Conservation (phyloP, 2,113 vertebrate species). For the Isurus oxyrinchus region DNA sequence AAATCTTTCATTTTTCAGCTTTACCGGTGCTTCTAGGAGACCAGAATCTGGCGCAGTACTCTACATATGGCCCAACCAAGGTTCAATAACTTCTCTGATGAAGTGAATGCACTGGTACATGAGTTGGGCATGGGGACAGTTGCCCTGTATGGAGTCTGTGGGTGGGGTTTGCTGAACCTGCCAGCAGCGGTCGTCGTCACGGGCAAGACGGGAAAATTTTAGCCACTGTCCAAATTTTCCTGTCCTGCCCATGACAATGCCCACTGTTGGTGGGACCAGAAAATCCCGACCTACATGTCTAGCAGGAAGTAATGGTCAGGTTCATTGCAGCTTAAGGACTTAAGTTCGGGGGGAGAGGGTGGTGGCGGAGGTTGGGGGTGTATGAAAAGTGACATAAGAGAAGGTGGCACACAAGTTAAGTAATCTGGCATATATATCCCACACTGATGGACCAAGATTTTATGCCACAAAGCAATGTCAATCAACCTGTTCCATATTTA, state of each 20-base stretch:
- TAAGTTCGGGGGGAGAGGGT: background rate
- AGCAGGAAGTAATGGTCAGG: background rate
- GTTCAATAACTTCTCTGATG: background rate
- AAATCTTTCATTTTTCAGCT: background rate
- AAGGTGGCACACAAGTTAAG: background rate
- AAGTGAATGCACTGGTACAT: background rate
- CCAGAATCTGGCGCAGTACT: background rate
- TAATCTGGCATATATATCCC: background rate
- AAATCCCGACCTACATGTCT: background rate
- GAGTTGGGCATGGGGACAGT: background rate
- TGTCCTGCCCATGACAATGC: too few species aligned
- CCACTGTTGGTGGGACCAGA: too few species aligned
- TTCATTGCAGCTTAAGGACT: background rate
- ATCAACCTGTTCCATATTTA: background rate
- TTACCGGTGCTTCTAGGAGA: background rate
- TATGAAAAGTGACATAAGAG: background rate
- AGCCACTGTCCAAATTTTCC: too few species aligned
- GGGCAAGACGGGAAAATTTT: too few species aligned
- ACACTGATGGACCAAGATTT: background rate
- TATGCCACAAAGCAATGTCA: background rate
- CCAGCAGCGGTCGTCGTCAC: too few species aligned
- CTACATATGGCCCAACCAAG: background rate
- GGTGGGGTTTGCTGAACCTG: too few species aligned
- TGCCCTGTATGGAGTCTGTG: background rate
- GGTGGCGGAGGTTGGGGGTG: too few species aligned